Conservation (phyloP, 2,797 vertebrate genomes). For the Acridotheres tristis region DNA sequence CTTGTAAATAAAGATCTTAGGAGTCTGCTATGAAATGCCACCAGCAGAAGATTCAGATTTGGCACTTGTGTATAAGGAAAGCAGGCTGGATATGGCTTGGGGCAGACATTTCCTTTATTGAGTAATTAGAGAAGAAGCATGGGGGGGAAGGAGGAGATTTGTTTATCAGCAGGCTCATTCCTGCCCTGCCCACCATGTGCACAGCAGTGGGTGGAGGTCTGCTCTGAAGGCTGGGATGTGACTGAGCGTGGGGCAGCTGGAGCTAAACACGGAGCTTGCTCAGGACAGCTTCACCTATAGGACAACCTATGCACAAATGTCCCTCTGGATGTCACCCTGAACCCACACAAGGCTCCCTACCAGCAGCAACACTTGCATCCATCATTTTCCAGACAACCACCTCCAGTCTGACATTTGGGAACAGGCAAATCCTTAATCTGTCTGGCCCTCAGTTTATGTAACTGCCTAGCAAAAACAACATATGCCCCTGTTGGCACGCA, state of each 20-base stretch:
- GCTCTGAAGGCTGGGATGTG: neutral
- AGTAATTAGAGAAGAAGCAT: neutral
- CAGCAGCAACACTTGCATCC: neutral
- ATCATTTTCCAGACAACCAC: neutral
- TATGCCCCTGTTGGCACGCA: neutral
- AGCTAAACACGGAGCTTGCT: neutral
- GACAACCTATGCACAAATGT: neutral
- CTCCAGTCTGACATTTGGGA: constrained; percentile 1
- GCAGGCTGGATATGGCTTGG: neutral
- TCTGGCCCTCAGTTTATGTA: constrained; percentile 39
- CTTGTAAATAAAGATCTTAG: neutral
- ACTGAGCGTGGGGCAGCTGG: neutral
- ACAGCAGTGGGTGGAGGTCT: neutral
- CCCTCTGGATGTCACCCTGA: constrained; percentile 30
- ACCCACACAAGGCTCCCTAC: neutral
- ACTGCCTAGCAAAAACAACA: neutral
- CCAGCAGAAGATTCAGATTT: neutral
- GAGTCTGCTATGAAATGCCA: neutral
- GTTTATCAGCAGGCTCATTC: neutral
- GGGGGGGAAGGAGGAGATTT: neutral
- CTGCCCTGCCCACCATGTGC: neutral
- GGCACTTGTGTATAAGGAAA: neutral
- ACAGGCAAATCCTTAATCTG: constrained; percentile 48
- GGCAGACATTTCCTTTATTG: neutral
- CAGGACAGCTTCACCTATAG: neutral